Conservation (phyloP, 2,113 vertebrate species). For the Siphamia tubifer region DNA sequence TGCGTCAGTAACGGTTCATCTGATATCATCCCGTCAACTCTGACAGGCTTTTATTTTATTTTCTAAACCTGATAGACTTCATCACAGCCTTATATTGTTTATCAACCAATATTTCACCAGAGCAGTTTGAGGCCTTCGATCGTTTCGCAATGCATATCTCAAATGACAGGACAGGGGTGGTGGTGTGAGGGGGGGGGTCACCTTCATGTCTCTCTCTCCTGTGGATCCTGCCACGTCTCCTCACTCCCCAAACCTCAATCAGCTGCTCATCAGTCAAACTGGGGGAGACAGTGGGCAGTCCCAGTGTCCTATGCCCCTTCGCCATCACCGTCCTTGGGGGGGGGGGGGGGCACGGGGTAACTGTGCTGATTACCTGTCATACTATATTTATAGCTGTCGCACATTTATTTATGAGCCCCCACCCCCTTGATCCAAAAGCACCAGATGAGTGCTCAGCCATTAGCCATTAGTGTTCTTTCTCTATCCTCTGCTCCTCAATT, state of each 20-base stretch:
- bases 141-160: background rate
- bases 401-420: slow-evolving; percentile 52
- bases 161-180: slow-evolving; percentile 19
- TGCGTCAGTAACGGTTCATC: no score
- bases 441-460: slow-evolving; percentile 36
- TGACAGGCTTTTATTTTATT: no score
- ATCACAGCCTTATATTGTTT: slow-evolving; percentile 28
- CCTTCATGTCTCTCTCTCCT: background rate
- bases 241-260: slow-evolving; percentile 6
- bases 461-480: slow-evolving; percentile 44
- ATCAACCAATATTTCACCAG: slow-evolving; percentile 32
- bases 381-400: slow-evolving; percentile 69
- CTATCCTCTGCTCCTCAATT: slow-evolving; percentile 23
- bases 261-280: slow-evolving; percentile 36
- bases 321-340: slow-evolving; percentile 46
- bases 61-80: slow-evolving; percentile 20
- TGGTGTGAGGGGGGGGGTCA: no score
- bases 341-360: slow-evolving; percentile 9
- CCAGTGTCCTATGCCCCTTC: background rate
- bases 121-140: slow-evolving; percentile 21
- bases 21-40: no score
- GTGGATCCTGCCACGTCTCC: background rate
- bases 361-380: slow-evolving; percentile 60
- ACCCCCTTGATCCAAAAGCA: slow-evolving; percentile 11
- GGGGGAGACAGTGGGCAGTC: slow-evolving; percentile 11